phyloP scores from a whole-genome alignment of 2,797 vertebrate genomes.

The Geotrypetes seraphini region DNA sequence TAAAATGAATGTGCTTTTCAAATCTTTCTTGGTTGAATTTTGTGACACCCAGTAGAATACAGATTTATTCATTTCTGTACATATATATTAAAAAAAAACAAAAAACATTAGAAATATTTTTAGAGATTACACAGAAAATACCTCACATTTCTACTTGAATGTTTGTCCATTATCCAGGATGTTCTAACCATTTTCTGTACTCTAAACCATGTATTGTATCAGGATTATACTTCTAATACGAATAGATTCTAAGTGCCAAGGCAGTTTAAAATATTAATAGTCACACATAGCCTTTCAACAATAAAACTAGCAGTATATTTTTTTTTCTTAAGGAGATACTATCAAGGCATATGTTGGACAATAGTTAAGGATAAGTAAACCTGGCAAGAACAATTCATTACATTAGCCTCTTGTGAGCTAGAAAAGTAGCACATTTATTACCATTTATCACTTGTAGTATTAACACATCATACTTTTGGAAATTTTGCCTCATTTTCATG shows the following conservation, averaged over 20 bases:
- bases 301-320: neutral
- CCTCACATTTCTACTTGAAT: neutral
- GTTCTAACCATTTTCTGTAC: neutral
- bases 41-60: neutral
- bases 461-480: no score
- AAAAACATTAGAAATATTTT: constrained; percentile 6
- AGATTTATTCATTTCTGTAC: neutral
- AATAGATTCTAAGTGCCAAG: neutral
- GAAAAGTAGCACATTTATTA: no score
- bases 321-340: neutral
- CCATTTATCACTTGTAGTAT: no score
- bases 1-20: constrained; percentile 37
- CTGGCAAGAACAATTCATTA: no score
- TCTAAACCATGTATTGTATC: constrained; percentile 4
- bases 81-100: neutral
- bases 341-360: no score
- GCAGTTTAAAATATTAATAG: constrained; percentile 1
- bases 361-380: neutral
- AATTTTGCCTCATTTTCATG: no score
- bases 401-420: no score
- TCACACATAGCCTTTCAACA: constrained; percentile 2
- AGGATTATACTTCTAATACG: neutral
- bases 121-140: neutral
- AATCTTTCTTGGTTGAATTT: constrained; percentile 1
- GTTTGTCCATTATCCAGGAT: neutral